Conservation (phyloP, 64 coral and sea anemone genomes). For the Pocillopora damicornis region DNA sequence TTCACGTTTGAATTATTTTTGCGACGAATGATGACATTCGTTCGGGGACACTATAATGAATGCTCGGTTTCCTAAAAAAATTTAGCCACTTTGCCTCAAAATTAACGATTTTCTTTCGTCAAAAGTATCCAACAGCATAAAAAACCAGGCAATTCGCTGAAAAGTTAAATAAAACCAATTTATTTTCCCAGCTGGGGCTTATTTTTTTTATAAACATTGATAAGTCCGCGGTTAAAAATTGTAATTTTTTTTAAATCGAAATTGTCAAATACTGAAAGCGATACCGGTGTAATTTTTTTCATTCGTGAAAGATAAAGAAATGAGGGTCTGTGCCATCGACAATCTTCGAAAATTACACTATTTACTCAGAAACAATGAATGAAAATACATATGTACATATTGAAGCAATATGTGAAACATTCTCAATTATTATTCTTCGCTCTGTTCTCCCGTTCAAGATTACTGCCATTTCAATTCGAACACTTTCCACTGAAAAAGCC, state of each 20-base stretch:
- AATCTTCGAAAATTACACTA: background rate
- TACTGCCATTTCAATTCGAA: background rate
- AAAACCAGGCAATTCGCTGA: constrained; percentile 19
- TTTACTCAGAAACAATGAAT: background rate
- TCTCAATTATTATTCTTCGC: background rate
- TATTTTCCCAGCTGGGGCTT: constrained; percentile 44
- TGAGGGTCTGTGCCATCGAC: background rate
- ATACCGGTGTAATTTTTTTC: background rate
- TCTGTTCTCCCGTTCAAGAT: background rate
- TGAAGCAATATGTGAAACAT: background rate
- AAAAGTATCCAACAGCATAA: constrained; percentile 17
- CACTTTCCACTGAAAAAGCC: background rate
- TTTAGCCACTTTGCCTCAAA: background rate
- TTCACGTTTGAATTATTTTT: background rate
- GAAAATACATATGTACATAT: background rate
- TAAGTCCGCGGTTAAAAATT: background rate
- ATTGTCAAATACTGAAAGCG: background rate
- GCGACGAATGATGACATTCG: background rate
- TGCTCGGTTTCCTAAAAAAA: background rate
- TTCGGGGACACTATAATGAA: background rate
- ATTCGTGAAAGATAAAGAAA: background rate
- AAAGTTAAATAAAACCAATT: constrained; percentile 41
- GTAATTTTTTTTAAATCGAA: constrained; percentile 19
- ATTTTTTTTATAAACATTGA: constrained; percentile 3
- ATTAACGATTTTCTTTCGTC: background rate